Evolutionary conservation across 2,888 invertebrate genomes (phyloP), one percentile per base, ranked within the genome.

Genomic region (Cepaea hortensis): DNA sequence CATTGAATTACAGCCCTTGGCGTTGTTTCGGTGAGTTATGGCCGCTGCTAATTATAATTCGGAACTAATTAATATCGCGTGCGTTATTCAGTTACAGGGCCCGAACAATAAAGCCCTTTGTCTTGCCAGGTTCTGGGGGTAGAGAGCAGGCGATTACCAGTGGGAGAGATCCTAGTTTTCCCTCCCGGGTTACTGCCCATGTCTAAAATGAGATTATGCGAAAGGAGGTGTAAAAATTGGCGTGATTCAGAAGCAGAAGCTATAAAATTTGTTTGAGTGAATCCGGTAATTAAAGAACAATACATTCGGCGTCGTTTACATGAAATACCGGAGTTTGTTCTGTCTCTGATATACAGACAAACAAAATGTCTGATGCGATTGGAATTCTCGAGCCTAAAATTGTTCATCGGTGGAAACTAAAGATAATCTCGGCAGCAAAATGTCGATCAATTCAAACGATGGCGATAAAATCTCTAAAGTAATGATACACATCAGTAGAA

Each of bases 11-110:
- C 70, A 9, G n/a, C 61, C 80, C 72, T 61, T 85, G 72, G 13
- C 79, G 72, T 85, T 85, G 85, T 85, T 80, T 85, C 79, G 20
- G 65, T 46, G 70, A 85, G 85, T 80, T 85, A 85, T 85, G 61
- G 79, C 35, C 61, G 23, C 35, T 70, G 46, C 85, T 85, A 79
- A 85, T 85, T 79, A 68, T 80, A 85, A 79, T 35, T 46, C 50
- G 15, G 50, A 35, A 48, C 61, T 80, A 85, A 85, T 85, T 79
- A 85, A 72, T 79, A 85, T 85, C 72, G 72, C 55, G 79, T 48
- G 84, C 77, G 20, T 68, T 85, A 80, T 80, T 84, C 50, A 55
- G 50, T 85, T 72, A 72, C 35, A 18, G 7, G 20, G 75, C 3
- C 35, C 46, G 62, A 68, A 20, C 81, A 81, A 68, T 81, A 48